A percentile compares a stretch with the other conserved stretches of the same genome.
phyloP scores from a whole-genome alignment of 2,888 invertebrate genomes.

The Folsomia manolachei region DNA sequence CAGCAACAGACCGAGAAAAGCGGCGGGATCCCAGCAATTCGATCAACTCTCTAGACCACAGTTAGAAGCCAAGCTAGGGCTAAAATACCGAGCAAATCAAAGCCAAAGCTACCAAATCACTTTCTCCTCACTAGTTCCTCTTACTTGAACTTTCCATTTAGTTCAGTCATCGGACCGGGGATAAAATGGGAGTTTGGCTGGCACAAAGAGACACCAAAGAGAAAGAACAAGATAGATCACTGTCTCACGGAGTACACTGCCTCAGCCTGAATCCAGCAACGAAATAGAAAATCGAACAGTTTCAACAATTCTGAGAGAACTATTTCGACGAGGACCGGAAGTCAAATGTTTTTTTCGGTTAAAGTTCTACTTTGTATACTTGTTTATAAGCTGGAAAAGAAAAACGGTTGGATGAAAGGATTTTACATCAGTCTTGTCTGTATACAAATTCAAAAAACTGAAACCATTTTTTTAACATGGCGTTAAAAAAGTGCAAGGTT shows the following conservation, averaged over 20 bases:
- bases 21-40: neutral
- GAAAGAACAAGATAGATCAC: slow-evolving; percentile 8
- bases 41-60: neutral
- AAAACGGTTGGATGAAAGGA: no score
- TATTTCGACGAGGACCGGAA: neutral
- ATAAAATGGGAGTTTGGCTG: slow-evolving; percentile 6
- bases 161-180: neutral
- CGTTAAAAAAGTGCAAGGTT: no score
- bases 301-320: neutral
- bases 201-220: neutral
- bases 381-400: no score
- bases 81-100: neutral
- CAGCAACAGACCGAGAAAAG: neutral
- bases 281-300: neutral
- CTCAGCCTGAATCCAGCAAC: neutral
- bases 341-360: no score
- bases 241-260: neutral
- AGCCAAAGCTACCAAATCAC: neutral
- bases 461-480: no score
- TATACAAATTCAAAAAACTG: no score
- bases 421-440: no score
- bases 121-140: neutral
- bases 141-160: slow-evolving; percentile 4
- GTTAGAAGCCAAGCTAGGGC: neutral
- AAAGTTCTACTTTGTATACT: no score